Evolutionary conservation across 2,888 invertebrate species (phyloP), one percentile per base, ranked within the genome.

Genomic region (Iselma pallidipennis): DNA sequence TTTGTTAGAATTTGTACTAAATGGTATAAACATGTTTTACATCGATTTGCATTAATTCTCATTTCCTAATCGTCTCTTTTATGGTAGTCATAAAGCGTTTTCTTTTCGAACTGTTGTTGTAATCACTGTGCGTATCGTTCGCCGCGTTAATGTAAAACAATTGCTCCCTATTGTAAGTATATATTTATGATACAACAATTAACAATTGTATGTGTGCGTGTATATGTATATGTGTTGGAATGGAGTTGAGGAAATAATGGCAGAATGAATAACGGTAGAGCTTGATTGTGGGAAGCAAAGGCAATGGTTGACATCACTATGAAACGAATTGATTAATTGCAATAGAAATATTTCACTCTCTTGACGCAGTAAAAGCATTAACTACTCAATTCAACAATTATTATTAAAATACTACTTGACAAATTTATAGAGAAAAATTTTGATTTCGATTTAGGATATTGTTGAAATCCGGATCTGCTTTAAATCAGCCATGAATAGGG

Each of bases 41-140:
- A 76, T 73, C 70, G 71, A 73, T 74, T 74, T 74, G 76, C 74
- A 74, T 75, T 75, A 74, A 74, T 74, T 75, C 73, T 69, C 68
- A 67, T 71, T 72, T 73, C 72, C 72, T 75, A 74, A 75, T 75
- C 72, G 70, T 62, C 61, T 57, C 67, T 73, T 74, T 75, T 74
- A 75, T 74, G 70, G 71, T 59, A 66, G 70, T 71, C 68, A 74
- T 74, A 74, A 74, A 73, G 68, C 61, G 61, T 71, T 74, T 73
- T 72, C 72, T 71, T 72, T 73, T 70, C 65, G 68, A 66, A 66
- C 66, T 68, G 21, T 45, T 45, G 66, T 66, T 63, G 72, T 69
- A 73, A 72, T 72, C 73, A 73, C 67, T 62, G 66, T 69, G 72
- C 73, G 74, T 74, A 67, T 72, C 71, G 57, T 49, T 59, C 63